Percentiles rank a stretch among this genome's conserved stretches.
phyloP scores from a whole-genome alignment of 92 coral and sea anemone species.

The Actinernus sp. region DNA sequence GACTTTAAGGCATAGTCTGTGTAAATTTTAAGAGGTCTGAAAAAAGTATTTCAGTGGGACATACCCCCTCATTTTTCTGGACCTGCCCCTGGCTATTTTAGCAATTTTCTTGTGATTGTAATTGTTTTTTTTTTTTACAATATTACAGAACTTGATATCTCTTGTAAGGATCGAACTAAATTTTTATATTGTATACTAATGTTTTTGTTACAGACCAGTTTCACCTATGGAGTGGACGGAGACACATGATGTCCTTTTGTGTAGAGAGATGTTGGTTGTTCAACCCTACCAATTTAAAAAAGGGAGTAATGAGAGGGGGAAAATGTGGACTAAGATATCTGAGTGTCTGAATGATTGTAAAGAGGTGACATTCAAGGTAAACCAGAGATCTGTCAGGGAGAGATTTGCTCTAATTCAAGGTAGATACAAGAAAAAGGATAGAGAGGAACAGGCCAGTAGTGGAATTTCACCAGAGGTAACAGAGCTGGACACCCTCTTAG shows the following conservation, averaged over 20 bases:
- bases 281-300: conserved; percentile 51
- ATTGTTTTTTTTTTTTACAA: no score
- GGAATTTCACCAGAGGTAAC: conserved; percentile 46
- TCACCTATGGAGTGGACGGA: conserved; percentile 60
- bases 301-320: conserved; percentile 40
- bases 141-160: no score
- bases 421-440: conserved; percentile 33
- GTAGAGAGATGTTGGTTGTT: conserved; percentile 45
- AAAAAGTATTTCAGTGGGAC: no score
- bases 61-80: no score
- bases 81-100: no score
- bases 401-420: conserved; percentile 34
- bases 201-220: no score
- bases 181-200: no score
- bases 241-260: conserved; percentile 28
- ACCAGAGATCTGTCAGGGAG: conserved; percentile 57
- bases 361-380: conserved; percentile 33
- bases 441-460: conserved; percentile 42
- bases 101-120: no score
- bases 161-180: no score
- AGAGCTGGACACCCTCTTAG: conserved; percentile 36
- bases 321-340: conserved; percentile 41
- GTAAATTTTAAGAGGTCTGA: no score
- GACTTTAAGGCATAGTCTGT: no score
- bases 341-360: conserved; percentile 22